Evolutionary conservation across 2,113 vertebrate genomes (phyloP).

Genomic region (Microtus oregoni): DNA sequence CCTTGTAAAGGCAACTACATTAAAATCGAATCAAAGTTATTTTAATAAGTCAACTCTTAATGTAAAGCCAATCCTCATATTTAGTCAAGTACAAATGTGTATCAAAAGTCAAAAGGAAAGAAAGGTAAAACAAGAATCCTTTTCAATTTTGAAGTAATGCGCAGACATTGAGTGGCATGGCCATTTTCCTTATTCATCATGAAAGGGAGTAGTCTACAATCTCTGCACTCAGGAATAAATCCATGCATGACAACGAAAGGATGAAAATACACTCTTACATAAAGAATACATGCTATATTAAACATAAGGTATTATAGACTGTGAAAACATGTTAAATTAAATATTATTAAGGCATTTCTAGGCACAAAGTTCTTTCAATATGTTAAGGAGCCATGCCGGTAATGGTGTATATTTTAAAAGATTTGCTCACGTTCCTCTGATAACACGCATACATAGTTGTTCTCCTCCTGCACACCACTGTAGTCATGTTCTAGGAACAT

Average conservation of each 20-base stretch:
- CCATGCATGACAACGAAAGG: neutral
- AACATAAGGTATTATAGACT: neutral
- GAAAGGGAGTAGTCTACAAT: neutral
- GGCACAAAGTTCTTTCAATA: constrained; percentile 47
- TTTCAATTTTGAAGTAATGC: constrained; percentile 24
- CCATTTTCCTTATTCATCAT: neutral
- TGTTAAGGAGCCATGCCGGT: constrained; percentile 30
- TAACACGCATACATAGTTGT: neutral
- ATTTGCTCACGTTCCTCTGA: neutral
- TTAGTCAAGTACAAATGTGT: constrained; percentile 41
- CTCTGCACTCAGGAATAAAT: neutral
- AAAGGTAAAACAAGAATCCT: constrained; percentile 38
- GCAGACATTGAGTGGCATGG: neutral
- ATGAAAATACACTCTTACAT: constrained; percentile 6
- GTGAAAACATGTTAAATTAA: constrained; percentile 35
- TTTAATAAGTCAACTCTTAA: constrained; percentile 61
- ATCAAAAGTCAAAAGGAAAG: constrained; percentile 25
- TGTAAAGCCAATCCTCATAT: constrained; percentile 50
- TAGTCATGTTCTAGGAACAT: neutral
- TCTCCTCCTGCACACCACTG: neutral
- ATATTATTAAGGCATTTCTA: constrained; percentile 56
- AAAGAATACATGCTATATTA: constrained; percentile 1
- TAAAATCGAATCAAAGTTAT: constrained; percentile 55
- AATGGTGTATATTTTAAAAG: constrained; percentile 62
- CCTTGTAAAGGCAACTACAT: constrained; percentile 61